A percentile compares a stretch with the other conserved stretches of the same genome.
phyloP scores from a whole-genome alignment of 2,797 vertebrate species.

The Kryptopterus vitreolus region DNA sequence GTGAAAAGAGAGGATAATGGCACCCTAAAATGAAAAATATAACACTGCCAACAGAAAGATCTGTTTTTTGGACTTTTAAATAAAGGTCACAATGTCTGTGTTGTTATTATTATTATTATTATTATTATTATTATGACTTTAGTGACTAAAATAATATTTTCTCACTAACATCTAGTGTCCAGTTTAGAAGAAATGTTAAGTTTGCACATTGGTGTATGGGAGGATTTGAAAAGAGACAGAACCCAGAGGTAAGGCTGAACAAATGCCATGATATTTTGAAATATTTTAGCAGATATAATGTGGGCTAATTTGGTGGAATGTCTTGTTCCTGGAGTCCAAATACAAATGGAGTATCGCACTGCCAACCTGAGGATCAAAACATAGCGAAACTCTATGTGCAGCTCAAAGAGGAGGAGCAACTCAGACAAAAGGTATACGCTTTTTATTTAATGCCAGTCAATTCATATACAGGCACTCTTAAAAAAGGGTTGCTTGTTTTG shows the following conservation, averaged over 20 bases:
- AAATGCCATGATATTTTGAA: not conserved
- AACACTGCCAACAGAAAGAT: no score
- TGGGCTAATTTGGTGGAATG: not conserved
- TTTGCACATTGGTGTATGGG: conserved; percentile 62
- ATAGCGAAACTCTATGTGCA: conserved; percentile 61
- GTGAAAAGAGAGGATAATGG: no score
- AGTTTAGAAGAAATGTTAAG: conserved; percentile 69
- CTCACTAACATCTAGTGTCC: conserved; percentile 61
- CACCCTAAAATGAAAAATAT: no score
- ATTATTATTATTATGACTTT: no score
- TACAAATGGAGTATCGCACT: conserved; percentile 22
- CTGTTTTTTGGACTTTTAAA: not conserved
- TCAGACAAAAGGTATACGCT: conserved; percentile 67
- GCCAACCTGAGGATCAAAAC: conserved; percentile 28
- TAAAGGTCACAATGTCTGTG: no score
- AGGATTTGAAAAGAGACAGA: conserved; percentile 59
- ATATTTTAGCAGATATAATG: not conserved
- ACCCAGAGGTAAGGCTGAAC: conserved; percentile 65
- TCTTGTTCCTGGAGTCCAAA: conserved; percentile 54
- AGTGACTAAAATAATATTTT: no score
- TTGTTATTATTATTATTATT: no score
- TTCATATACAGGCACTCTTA: not conserved
- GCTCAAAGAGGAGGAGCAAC: conserved; percentile 69
- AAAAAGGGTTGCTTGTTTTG: not conserved
- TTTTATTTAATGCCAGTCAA: no score